Conservation (phyloP, 2,113 vertebrate genomes). For the Coregonus clupeaformis region DNA sequence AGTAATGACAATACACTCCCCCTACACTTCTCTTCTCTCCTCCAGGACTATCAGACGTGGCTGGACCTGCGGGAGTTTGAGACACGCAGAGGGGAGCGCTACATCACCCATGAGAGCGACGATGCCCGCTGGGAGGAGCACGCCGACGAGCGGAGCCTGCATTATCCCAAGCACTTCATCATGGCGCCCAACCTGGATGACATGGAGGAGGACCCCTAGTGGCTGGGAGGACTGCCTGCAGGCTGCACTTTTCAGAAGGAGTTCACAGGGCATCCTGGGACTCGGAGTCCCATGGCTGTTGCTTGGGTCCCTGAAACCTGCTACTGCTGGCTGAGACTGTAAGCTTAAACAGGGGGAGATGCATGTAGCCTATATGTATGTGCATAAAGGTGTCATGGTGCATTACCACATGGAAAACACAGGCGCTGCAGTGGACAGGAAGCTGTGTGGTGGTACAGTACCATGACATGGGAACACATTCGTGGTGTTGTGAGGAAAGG, state of each 20-base stretch:
- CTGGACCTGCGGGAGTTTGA: conserved; percentile 88
- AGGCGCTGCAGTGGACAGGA: too few relatives aligned
- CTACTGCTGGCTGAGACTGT: neutral
- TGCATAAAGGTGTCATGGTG: neutral
- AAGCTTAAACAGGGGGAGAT: neutral
- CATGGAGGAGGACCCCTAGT: conserved; percentile 88
- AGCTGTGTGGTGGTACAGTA: neutral
- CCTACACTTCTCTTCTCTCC: neutral
- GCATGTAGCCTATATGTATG: neutral
- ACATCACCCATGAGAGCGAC: conserved; percentile 88
- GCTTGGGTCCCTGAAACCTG: neutral
- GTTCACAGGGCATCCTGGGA: neutral
- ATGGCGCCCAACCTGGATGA: conserved; percentile 89
- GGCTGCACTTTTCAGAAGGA: neutral
- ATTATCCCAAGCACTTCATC: conserved; percentile 86
- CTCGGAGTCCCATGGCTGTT: neutral
- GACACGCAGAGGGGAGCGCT: conserved; percentile 85
- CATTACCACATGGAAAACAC: neutral
- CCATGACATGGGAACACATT: neutral
- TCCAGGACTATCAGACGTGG: conserved; percentile 92
- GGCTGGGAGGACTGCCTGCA: neutral
- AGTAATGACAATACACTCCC: neutral
- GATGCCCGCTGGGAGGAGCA: conserved; percentile 88
- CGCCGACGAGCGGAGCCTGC: conserved; percentile 78
- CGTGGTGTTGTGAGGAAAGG: neutral